Evolutionary conservation across 2,797 vertebrate species (phyloP).

Genomic region (Hafferia zeledoni): DNA sequence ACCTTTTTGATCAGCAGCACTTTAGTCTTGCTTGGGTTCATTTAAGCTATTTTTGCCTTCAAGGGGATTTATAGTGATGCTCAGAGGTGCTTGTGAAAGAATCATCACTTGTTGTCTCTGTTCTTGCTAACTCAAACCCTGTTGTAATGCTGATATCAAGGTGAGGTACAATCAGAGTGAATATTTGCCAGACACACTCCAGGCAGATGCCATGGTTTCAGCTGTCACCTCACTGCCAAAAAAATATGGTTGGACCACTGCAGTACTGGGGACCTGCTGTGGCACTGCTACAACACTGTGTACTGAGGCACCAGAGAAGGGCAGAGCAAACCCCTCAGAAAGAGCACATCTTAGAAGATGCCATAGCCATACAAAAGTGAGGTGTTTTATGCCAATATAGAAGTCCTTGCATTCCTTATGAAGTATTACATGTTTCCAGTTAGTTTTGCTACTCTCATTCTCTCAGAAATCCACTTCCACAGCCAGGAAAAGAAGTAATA

Average conservation of each 20-base stretch:
- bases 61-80: not conserved
- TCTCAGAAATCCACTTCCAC: not conserved
- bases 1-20: not conserved
- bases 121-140: not conserved
- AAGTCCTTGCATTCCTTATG: not conserved
- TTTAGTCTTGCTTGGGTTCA: not conserved
- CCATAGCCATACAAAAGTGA: not conserved
- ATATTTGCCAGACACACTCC: not conserved
- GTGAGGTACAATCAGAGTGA: not conserved
- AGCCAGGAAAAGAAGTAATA: not conserved
- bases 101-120: not conserved
- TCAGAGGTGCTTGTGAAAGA: not conserved
- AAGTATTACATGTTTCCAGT: not conserved
- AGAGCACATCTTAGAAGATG: not conserved
- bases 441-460: not conserved
- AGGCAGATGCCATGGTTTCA: not conserved
- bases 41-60: not conserved
- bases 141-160: not conserved
- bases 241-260: rapidly evolving
- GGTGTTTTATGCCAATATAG: not conserved
- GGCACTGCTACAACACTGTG: not conserved
- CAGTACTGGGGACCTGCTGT: not conserved
- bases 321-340: not conserved
- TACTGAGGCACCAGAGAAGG: not conserved
- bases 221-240: not conserved